Conservation (phyloP, 2,888 invertebrate species). For the Erpobdella octoculata region DNA sequence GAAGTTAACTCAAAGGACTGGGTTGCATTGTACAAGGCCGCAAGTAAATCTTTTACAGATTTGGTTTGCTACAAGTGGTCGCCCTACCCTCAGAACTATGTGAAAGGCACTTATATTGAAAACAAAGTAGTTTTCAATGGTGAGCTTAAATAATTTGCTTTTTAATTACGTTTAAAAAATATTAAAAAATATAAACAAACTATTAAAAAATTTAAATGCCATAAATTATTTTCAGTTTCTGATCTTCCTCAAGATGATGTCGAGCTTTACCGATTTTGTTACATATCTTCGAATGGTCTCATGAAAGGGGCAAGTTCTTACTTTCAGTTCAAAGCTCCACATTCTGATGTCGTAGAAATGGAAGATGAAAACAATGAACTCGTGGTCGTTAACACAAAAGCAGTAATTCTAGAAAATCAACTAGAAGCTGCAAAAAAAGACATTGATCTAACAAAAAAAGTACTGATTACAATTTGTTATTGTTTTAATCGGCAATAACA, state of each 20-base stretch:
- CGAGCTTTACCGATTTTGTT: constrained; percentile 52
- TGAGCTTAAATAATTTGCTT: no score
- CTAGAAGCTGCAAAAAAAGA: constrained; percentile 33
- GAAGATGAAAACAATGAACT: constrained; percentile 45
- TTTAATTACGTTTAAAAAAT: no score
- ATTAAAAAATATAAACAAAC: no score
- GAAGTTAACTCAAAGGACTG: no score
- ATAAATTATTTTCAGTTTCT: constrained; percentile 40
- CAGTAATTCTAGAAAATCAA: constrained; percentile 44
- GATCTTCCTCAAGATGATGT: constrained; percentile 49
- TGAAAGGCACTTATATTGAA: no score
- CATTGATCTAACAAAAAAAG: constrained; percentile 8
- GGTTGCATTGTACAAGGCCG: no score
- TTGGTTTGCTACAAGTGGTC: no score
- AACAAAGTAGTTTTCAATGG: no score
- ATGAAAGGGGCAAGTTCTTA: constrained; percentile 50
- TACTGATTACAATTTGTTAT: no score
- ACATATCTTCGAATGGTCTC: constrained; percentile 45
- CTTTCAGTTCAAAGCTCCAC: constrained; percentile 47
- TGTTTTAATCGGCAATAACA: no score
- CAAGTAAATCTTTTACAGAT: no score
- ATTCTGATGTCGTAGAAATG: constrained; percentile 46
- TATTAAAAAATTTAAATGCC: neutral
- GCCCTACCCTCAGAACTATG: no score
- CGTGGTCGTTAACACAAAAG: constrained; percentile 47